Evolutionary conservation across 2,888 invertebrate species (phyloP).

Genomic region (Pterobdella sp.): DNA sequence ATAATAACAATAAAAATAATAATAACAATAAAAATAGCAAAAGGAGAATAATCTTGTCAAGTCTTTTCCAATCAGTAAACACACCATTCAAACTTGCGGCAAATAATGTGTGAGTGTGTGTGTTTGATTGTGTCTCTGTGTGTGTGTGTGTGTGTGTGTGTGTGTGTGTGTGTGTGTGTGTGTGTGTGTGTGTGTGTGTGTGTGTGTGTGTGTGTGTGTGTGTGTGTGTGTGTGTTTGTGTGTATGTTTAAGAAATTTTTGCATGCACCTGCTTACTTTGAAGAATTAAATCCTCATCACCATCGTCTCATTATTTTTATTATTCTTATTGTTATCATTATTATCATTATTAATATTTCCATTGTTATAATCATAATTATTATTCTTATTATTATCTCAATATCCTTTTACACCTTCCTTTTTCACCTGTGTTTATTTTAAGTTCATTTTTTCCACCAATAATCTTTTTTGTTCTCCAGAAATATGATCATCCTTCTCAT

Average conservation of each 20-base stretch:
- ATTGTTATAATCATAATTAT: neutral
- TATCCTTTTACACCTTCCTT: neutral
- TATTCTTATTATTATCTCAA: neutral
- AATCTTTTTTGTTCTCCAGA: neutral
- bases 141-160: neutral
- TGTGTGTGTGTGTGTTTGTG: neutral
- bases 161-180: neutral
- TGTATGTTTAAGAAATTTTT: too few relatives aligned
- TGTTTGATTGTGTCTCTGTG: neutral
- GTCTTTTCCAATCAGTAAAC: neutral
- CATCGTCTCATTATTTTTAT: neutral
- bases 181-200: neutral
- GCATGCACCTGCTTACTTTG: too few relatives aligned
- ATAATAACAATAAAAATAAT: neutral
- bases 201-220: neutral
- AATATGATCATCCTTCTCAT: neutral
- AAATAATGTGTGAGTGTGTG: neutral
- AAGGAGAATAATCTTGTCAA: neutral
- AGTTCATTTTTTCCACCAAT: neutral
- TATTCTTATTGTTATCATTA: neutral
- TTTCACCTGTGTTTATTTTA: neutral
- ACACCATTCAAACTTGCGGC: neutral
- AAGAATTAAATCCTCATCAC: too few relatives aligned
- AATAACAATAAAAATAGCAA: neutral
- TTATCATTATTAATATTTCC: too few relatives aligned